phyloP scores from a whole-genome alignment of 2,113 vertebrate species.

The Malurus elegans region DNA sequence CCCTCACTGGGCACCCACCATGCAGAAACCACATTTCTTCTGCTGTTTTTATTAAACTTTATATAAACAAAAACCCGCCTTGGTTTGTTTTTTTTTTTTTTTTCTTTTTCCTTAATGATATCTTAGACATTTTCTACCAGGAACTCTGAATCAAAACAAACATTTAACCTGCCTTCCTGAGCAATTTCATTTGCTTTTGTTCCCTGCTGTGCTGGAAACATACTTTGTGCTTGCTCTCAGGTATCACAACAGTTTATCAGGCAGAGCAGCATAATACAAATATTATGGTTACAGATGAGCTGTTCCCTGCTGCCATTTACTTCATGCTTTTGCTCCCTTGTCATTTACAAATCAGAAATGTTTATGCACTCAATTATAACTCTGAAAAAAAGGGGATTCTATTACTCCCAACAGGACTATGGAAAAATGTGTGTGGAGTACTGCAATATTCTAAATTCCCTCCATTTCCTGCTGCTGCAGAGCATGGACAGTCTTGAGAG shows the following conservation, averaged over 20 bases:
- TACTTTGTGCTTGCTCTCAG: background rate
- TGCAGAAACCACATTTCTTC: background rate
- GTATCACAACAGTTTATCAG: background rate
- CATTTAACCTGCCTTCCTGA: background rate
- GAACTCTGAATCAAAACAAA: background rate
- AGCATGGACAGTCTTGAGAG: background rate
- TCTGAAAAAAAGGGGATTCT: background rate
- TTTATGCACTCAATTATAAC: background rate
- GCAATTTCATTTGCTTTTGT: background rate
- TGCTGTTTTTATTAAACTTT: background rate
- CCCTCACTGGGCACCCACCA: background rate
- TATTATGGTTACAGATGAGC: background rate
- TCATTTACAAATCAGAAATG: constrained; percentile 11
- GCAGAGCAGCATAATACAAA: background rate
- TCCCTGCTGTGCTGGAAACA: background rate
- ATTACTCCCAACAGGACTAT: background rate
- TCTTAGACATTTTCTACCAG: background rate
- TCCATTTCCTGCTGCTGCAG: background rate
- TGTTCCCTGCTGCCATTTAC: background rate
- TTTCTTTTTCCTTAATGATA: background rate
- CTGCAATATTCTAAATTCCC: background rate
- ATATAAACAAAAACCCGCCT: background rate
- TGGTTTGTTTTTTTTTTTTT: background rate
- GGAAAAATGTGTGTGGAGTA: background rate
- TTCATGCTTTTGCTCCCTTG: background rate